These are phyloP conservation scores for Bombus waltoni DNA, from an alignment of 1,140 invertebrate genomes.

Conservation along the genomic window DNA sequence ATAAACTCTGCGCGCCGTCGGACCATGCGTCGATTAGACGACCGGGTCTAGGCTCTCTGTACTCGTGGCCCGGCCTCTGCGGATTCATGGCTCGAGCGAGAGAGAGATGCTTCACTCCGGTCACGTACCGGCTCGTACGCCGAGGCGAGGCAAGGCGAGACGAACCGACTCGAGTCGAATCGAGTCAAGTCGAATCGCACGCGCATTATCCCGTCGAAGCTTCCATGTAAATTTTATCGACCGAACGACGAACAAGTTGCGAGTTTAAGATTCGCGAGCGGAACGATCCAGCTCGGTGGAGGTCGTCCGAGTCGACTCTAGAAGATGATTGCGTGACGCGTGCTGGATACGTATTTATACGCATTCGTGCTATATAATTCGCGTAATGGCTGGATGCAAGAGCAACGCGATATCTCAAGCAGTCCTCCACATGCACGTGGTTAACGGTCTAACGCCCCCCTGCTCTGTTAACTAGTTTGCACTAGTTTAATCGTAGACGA, in stretches of 20 bases:
- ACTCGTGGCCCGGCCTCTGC: neutral
- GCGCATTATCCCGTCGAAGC: neutral
- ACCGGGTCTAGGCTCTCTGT: neutral
- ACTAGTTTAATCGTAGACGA: neutral
- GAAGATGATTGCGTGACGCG: neutral
- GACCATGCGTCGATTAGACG: conserved; percentile 30
- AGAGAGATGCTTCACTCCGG: neutral
- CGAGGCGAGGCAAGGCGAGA: neutral
- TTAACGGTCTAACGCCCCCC: neutral
- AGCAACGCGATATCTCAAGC: conserved; percentile 6
- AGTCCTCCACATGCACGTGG: neutral
- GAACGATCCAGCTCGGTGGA: neutral
- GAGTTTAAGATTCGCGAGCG: neutral
- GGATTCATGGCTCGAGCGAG: neutral
- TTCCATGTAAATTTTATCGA: neutral
- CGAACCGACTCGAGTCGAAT: neutral
- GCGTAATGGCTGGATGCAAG: neutral
- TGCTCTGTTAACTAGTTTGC: neutral
- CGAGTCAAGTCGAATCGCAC: neutral
- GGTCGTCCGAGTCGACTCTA: neutral
- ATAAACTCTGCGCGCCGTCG: conserved; percentile 50
- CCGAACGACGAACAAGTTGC: neutral
- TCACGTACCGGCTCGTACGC: neutral
- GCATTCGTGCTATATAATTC: conserved; percentile 1
- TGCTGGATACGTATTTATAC: conserved; percentile 6